Base-by-base conservation (phyloP, 2,797 vertebrate genomes). In the Cheracebus regulus region DNA sequence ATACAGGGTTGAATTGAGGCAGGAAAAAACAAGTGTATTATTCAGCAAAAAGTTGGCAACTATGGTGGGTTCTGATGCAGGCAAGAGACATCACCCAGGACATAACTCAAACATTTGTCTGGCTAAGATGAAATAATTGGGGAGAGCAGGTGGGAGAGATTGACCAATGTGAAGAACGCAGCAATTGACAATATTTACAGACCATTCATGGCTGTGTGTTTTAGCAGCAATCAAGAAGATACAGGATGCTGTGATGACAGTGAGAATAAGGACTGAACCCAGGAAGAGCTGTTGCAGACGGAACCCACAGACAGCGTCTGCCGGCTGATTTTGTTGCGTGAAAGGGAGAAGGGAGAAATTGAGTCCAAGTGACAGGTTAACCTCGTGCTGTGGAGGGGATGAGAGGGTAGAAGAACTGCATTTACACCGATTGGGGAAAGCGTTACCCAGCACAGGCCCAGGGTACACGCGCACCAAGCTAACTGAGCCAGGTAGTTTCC, bases 181-280 rank as follows among this genome's bases (percentile, higher is more conserved):
- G 73, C 48, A 1, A 0, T 1, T 1, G 57, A 19, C 1, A 64
- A 1, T 1, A 8, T 36, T 4, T 17, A 1, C 2, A 12, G 44
- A 4, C 9, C 10, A 11, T 17, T 46, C 30, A 0, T 14, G 0
- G 84, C 30, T 17, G 3, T 9, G 33, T 30, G 19, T 57, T 22
- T 33, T 2, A 26, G 39, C 41, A 8, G 80, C n/a, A 9, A 0
- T 2, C 1, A 41, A 9, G 84, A 14, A 8, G 28, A 4, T 3
- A 0, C 26, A 7, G 55, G 41, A 1, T 44, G 7, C 0, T 0
- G 2, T 24, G 73, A 44, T 0, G 0, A 6, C 0, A 7, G 11
- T 7, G 86, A 61, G 36, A 3, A 6, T 1, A 6, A 13, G 30
- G 22, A 2, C 46, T 14, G 33, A 14, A 0, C 58, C 14, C 26